Conservation (phyloP, 1,140 invertebrate genomes). For the Ladona fulva region DNA sequence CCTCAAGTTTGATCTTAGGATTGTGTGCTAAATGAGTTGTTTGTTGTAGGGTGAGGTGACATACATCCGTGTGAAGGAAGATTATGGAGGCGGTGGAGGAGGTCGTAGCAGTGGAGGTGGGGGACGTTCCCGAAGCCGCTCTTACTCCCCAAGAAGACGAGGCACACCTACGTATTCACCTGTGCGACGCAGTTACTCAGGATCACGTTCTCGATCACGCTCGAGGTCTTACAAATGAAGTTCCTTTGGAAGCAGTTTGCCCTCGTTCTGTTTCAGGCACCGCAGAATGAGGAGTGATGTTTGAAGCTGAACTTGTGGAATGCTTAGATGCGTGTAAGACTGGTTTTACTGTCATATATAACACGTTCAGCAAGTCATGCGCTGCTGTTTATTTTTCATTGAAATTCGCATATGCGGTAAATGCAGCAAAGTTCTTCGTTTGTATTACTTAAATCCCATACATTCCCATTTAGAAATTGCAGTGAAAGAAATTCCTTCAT, state of each 20-base stretch:
- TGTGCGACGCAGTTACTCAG: conserved; percentile 63
- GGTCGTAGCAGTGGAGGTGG: conserved; percentile 51
- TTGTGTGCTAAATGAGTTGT: too few species aligned
- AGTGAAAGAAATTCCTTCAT: not conserved
- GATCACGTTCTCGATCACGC: conserved; percentile 74
- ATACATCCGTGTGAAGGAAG: conserved; percentile 92
- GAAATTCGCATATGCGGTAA: not conserved
- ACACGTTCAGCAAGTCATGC: not conserved
- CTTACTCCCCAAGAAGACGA: conserved; percentile 58
- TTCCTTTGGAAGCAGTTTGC: not conserved
- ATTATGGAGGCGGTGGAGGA: conserved; percentile 64
- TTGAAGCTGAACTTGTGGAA: conserved; percentile 2
- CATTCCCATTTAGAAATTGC: not conserved
- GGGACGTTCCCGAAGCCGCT: conserved; percentile 39
- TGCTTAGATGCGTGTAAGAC: conserved; percentile 8
- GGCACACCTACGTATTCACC: conserved; percentile 59
- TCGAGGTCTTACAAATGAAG: conserved; percentile 49
- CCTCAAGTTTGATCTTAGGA: too few species aligned
- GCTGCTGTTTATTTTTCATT: not conserved
- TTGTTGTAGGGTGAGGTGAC: conserved; percentile 76
- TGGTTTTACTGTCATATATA: conserved; percentile 9
- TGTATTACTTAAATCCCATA: not conserved
- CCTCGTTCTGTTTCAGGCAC: not conserved
- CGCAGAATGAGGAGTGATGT: not conserved
- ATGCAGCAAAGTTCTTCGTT: conserved; percentile 9